These are phyloP conservation scores for Tragelaphus strepsiceros DNA, from an alignment of 2,113 vertebrate genomes.

Conservation along the genomic window DNA sequence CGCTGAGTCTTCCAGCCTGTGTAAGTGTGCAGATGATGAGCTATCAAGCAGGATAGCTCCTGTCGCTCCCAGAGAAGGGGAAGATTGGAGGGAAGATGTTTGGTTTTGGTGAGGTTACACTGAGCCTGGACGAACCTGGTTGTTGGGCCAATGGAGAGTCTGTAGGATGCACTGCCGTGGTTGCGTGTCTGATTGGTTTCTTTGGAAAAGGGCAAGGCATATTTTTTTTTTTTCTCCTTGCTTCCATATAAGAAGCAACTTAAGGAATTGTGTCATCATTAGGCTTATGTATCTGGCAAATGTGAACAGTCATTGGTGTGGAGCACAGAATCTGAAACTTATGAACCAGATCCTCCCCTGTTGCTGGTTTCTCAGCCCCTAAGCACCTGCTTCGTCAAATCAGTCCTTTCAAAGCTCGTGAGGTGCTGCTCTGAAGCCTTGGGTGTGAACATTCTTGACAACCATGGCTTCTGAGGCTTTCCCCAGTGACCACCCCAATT, in stretches of 20 bases:
- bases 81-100: background rate
- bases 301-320: background rate
- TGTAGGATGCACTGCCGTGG: background rate
- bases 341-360: background rate
- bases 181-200: background rate
- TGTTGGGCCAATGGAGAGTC: background rate
- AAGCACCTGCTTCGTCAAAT: background rate
- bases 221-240: slow-evolving; percentile 1
- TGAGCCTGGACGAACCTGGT: background rate
- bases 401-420: background rate
- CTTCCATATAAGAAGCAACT: slow-evolving; percentile 7
- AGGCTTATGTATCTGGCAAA: background rate
- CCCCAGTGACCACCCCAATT: background rate
- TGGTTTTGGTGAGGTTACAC: background rate
- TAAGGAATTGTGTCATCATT: background rate
- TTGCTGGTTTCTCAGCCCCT: background rate
- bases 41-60: background rate
- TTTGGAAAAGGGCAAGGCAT: background rate
- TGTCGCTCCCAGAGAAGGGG: background rate
- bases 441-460: background rate
- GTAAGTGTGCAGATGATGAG: background rate
- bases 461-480: background rate
- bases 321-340: background rate
- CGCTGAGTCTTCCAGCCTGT: background rate
- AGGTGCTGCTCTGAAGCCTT: background rate